A percentile compares a stretch with the other conserved stretches of the same genome.
These are phyloP conservation scores for Leptobrachium ailaonicum DNA, from an alignment of 2,113 vertebrate species.

Conservation along the genomic window DNA sequence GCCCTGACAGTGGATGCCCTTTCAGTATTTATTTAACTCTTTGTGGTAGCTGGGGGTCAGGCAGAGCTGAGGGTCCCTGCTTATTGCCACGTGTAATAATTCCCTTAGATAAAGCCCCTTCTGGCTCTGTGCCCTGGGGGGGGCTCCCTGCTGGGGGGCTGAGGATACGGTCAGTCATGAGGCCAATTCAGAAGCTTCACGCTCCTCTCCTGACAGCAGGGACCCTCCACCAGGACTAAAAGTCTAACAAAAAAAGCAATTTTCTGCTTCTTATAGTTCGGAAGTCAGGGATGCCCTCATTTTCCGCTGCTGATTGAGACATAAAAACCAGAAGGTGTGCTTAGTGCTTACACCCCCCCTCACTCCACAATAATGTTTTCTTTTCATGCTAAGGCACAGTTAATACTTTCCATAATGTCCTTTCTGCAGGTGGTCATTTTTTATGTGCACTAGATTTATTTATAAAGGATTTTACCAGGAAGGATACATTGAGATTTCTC, in stretches of 20 bases:
- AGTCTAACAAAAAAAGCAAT: slow-evolving; percentile 56
- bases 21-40: too few relatives aligned
- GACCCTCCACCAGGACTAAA: slow-evolving; percentile 48
- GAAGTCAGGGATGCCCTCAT: slow-evolving; percentile 37
- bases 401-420: too few relatives aligned
- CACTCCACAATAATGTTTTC: neutral
- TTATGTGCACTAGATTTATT: too few relatives aligned
- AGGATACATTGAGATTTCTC: too few relatives aligned
- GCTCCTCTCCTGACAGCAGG: slow-evolving; percentile 52
- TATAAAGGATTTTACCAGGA: too few relatives aligned
- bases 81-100: neutral
- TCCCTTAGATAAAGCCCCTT: neutral
- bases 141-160: neutral
- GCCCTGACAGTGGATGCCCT: too few relatives aligned
- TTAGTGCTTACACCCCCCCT: neutral
- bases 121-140: neutral
- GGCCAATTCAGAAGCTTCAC: slow-evolving; percentile 67
- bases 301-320: slow-evolving; percentile 25
- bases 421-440: too few relatives aligned
- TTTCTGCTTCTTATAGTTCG: slow-evolving; percentile 61
- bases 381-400: neutral
- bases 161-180: slow-evolving; percentile 36
- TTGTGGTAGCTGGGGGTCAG: too few relatives aligned
- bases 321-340: neutral
- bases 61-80: neutral